Base-by-base conservation (phyloP, 2,113 vertebrate genomes). In the Gallinago paraguaiae region DNA sequence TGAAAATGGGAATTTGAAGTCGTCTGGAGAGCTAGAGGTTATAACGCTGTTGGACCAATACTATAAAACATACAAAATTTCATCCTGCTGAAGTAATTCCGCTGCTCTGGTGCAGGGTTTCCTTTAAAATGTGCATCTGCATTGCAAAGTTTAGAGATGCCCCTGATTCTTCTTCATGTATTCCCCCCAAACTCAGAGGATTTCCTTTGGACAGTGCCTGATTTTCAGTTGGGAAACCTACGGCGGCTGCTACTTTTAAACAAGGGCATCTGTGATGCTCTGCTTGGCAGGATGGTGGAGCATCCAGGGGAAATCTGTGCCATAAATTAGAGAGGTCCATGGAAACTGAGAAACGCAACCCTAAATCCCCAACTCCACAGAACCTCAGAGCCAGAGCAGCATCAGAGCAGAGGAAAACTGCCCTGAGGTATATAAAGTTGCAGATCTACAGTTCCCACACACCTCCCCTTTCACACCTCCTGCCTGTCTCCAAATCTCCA, bases 1-100 rank as follows among this genome's bases (percentile, higher is more conserved):
- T 19, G 43, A 87, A 89, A 91, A 65, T 1, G 5, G 65, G 83
- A 56, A 69, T 91, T 90, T 91, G 72, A 94, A 92, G 88, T 59
- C 74, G 75, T 81, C 56, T 86, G 61, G 45, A 93, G 80, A 94
- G 90, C 56, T 13, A 65, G 65, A 96, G 56, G 63, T 75, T 94
- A 71, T 65, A 92, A 82, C 76, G 72, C 45, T 92, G 80, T 39
- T 91, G 91, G 90, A 54, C 83, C 37, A 43, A 45, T 53, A 53
- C 41, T 41, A 81, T 95, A 86, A 88, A 90, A 68, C 61, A 92
- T 50, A 57, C 82, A 94, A 76, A 31, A 90, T 78, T 92, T 94
- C 82, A 68, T 60, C 59, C 45, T 84, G 15, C 86, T 87, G 88
- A 53, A 93, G 33, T 96, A 95, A 87, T 72, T 94, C 86, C 81